Evolutionary conservation across 1,140 invertebrate species (phyloP), one percentile per base, ranked within the genome.

Genomic region (Tribolium castaneum): DNA sequence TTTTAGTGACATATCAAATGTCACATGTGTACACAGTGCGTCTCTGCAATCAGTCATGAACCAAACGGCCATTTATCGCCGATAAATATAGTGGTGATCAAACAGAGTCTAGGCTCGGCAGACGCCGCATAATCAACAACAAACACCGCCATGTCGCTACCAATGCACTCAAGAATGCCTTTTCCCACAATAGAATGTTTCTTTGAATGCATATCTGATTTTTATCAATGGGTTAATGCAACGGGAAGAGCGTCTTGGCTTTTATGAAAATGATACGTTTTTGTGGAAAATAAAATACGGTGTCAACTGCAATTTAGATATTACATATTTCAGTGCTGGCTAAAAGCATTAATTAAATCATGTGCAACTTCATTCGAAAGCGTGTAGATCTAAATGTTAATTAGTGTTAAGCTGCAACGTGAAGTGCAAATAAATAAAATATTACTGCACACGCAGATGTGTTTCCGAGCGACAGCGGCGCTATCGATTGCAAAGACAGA

Each of bases 11-110:
- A 66, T 77, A 77, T 77, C 66, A 54, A 71, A 66, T 77, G 34
- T 70, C 75, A 77, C 75, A 77, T 77, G 66, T 77, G 75, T 77
- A 77, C 75, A 77, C 75, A 77, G 50, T 51, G 54, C 70, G 70
- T 59, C 45, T 71, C 62, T 34, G 35, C 19, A 77, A 77, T 77
- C 75, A 66, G 75, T 77, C 75, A 77, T 71, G 75, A 77, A 72
- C 72, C 72, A 52, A 72, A 72, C 45, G 70, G 35, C 50, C 70
- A 52, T 50, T 72, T 49, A 72, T 72, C 45, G 70, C 49, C 70
- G 70, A 76, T 76, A 76, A 59, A 50, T 76, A 70, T 66, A 66
- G 59, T 66, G 30, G 25, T 66, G 22, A 66, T 66, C 59, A 66
- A 66, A 66, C 59, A 66, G 3, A 13, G 59, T 66, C 59, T 66